Percentiles rank a stretch among this genome's conserved stretches.
Conservation (phyloP, 2,797 vertebrate species). For the Coilia nasus region DNA sequence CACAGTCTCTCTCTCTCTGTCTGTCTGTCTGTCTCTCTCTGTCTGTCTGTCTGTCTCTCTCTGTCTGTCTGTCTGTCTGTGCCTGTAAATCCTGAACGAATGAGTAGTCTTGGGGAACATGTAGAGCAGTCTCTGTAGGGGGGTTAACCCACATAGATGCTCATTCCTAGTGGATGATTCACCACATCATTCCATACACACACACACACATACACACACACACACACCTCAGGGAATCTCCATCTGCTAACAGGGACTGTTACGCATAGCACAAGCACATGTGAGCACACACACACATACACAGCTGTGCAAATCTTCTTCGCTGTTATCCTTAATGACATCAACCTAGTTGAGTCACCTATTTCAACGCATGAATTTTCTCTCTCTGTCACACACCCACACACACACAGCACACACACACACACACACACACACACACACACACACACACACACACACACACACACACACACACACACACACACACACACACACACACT, state of each 20-base stretch:
- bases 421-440: constrained; percentile 9
- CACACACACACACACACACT: constrained; percentile 12
- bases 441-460: constrained; percentile 6
- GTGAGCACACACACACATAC: neutral
- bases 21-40: too few species aligned
- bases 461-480: constrained; percentile 16
- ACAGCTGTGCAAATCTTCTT: constrained; percentile 12
- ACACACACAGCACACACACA: neutral
- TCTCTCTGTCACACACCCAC: neutral
- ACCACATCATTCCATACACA: neutral
- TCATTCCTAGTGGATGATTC: neutral
- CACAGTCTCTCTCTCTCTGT: neutral
- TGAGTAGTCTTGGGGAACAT: neutral
- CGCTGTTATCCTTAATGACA: constrained; percentile 16
- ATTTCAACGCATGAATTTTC: neutral
- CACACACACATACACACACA: neutral
- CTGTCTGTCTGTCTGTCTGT: too few species aligned
- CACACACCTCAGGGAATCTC: neutral
- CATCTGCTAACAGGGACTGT: neutral
- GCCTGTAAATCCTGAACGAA: too few species aligned
- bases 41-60: too few species aligned
- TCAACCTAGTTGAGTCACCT: constrained; percentile 23
- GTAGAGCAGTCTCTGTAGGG: neutral
- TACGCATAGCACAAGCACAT: neutral
- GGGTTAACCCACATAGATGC: neutral